These are phyloP conservation scores for Hippasteria phrygiana DNA, from an alignment of 53 echinoderm and acorn worm species.

Conservation along the genomic window DNA sequence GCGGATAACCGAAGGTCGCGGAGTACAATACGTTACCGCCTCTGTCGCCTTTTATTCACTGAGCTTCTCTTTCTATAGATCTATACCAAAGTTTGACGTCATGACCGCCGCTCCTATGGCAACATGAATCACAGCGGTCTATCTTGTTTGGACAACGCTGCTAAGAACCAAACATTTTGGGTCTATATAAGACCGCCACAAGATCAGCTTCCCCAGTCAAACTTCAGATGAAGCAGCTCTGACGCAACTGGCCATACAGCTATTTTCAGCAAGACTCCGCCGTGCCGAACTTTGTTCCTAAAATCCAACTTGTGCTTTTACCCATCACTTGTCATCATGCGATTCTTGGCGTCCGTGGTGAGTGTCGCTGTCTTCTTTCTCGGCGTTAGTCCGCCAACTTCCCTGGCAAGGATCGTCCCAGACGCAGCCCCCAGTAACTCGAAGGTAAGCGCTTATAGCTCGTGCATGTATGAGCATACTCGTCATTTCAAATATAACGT, in stretches of 20 bases:
- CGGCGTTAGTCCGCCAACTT: background rate
- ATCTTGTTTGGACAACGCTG: background rate
- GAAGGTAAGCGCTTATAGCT: conserved; percentile 1
- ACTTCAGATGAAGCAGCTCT: background rate
- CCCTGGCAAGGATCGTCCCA: background rate
- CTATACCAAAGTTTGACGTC: background rate
- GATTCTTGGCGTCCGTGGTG: background rate
- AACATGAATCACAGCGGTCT: background rate
- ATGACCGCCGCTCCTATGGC: background rate
- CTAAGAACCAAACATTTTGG: background rate
- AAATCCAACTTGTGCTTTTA: background rate
- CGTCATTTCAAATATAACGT: background rate
- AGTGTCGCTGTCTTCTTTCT: background rate
- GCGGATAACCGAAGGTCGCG: too few species aligned
- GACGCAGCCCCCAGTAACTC: background rate
- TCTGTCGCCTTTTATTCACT: too few species aligned
- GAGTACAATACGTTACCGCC: too few species aligned
- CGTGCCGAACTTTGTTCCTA: background rate
- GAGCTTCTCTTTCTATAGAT: too few species aligned
- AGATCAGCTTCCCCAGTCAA: background rate
- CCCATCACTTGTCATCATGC: background rate
- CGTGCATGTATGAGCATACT: too few species aligned
- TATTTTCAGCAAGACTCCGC: background rate
- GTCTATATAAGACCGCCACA: background rate
- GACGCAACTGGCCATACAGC: background rate